These are phyloP conservation scores for Caiman crocodilus DNA, from an alignment of 2,797 vertebrate genomes.

Conservation along the genomic window DNA sequence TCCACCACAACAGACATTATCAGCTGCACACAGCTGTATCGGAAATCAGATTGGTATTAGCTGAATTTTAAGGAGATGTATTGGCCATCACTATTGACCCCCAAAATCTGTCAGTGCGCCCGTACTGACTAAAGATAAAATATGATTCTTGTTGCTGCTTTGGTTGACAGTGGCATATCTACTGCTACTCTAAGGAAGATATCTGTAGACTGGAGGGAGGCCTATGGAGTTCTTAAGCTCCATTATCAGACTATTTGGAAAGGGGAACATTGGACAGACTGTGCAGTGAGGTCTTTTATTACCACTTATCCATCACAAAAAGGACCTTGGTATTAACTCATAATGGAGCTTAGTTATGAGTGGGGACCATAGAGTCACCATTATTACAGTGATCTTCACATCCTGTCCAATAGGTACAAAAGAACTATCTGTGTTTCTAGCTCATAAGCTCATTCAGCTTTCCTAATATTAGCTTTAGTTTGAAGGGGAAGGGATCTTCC, in stretches of 20 bases:
- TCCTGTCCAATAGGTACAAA: neutral
- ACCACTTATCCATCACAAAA: neutral
- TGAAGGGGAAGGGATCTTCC: neutral
- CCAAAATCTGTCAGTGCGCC: no score
- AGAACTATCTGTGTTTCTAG: neutral
- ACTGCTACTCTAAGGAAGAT: neutral
- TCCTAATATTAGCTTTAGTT: fast-evolving
- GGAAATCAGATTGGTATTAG: no score
- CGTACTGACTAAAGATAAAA: neutral
- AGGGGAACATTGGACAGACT: neutral
- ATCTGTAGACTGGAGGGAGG: neutral
- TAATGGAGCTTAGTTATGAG: neutral
- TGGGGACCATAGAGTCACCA: neutral
- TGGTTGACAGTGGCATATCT: neutral
- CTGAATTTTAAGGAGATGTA: no score
- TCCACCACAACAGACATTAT: no score
- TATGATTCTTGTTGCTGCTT: neutral
- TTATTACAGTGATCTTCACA: neutral
- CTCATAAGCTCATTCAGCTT: neutral
- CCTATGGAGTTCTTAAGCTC: neutral
- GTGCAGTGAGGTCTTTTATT: neutral
- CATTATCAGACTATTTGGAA: neutral
- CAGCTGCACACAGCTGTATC: no score
- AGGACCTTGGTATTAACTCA: neutral
- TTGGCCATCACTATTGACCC: no score